Evolutionary conservation across 2,888 invertebrate genomes (phyloP).

Genomic region (Bombyx huttoni): DNA sequence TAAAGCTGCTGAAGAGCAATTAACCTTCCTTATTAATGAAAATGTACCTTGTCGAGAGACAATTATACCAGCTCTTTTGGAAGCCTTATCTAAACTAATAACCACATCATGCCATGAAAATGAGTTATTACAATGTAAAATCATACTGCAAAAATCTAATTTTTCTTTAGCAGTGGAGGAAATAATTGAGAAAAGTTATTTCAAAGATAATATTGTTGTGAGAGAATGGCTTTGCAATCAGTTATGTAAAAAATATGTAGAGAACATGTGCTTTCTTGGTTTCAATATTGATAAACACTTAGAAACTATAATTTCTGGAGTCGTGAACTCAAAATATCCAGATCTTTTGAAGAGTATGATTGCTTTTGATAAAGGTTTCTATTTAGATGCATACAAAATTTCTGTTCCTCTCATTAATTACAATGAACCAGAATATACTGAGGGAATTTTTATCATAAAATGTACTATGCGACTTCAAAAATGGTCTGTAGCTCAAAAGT

Average conservation of each 20-base stretch:
- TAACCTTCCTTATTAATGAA: constrained; percentile 36
- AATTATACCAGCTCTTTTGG: constrained; percentile 26
- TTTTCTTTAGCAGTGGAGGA: constrained; percentile 31
- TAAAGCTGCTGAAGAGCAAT: constrained; percentile 27
- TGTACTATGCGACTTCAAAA: constrained; percentile 53
- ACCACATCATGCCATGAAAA: constrained; percentile 12
- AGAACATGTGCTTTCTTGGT: constrained; percentile 32
- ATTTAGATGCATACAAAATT: constrained; percentile 66
- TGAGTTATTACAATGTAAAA: constrained; percentile 39
- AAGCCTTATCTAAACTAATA: constrained; percentile 22
- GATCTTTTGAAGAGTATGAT: constrained; percentile 74
- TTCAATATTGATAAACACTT: constrained; percentile 62
- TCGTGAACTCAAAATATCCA: constrained; percentile 74
- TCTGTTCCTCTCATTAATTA: constrained; percentile 58
- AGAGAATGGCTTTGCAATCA: constrained; percentile 47
- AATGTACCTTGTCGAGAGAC: constrained; percentile 28
- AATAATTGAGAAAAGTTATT: constrained; percentile 33
- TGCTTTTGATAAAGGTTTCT: constrained; percentile 60
- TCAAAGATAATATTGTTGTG: constrained; percentile 32
- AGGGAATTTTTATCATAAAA: constrained; percentile 46
- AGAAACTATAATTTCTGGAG: constrained; percentile 64
- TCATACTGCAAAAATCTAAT: constrained; percentile 35
- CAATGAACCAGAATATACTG: constrained; percentile 41
- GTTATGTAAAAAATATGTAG: constrained; percentile 40
- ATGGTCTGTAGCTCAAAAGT: constrained; percentile 52